Evolutionary conservation across 1,140 invertebrate genomes (phyloP).

Genomic region (Drosophila neocordata): DNA sequence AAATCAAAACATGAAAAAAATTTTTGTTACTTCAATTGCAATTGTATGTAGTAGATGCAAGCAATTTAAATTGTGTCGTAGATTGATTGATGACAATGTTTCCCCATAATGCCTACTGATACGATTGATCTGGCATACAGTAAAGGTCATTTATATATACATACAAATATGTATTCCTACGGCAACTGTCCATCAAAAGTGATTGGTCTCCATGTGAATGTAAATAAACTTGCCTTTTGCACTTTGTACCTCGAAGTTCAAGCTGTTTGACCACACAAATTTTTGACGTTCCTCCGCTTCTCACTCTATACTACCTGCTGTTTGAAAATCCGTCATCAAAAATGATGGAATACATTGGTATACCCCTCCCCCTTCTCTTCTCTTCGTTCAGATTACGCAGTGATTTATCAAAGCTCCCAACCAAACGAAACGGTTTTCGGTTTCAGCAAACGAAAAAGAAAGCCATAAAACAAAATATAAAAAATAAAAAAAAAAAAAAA

Average conservation of each 20-base stretch:
- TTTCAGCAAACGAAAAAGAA: constrained; percentile 51
- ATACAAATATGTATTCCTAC: neutral
- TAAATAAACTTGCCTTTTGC: constrained; percentile 45
- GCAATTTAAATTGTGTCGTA: constrained; percentile 66
- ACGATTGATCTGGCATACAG: constrained; percentile 50
- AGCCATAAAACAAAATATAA: constrained; percentile 33
- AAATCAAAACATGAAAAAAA: neutral
- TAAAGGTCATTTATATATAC: neutral
- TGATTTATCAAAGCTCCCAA: constrained; percentile 67
- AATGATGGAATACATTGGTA: constrained; percentile 77
- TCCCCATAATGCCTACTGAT: constrained; percentile 32
- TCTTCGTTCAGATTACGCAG: constrained; percentile 51
- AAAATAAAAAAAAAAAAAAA: constrained; percentile 3
- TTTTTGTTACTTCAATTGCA: constrained; percentile 53
- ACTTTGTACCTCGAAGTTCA: constrained; percentile 40
- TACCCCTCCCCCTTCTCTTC: neutral
- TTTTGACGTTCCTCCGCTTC: neutral
- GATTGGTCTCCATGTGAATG: constrained; percentile 41
- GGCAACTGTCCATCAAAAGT: constrained; percentile 52
- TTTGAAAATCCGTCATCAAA: constrained; percentile 63
- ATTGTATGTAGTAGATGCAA: constrained; percentile 64
- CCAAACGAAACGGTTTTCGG: constrained; percentile 13
- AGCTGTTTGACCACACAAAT: constrained; percentile 26
- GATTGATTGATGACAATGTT: constrained; percentile 69
- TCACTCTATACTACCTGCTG: constrained; percentile 56